Base-by-base conservation (phyloP, 2,888 invertebrate genomes). In the Cheilosia urbana region DNA sequence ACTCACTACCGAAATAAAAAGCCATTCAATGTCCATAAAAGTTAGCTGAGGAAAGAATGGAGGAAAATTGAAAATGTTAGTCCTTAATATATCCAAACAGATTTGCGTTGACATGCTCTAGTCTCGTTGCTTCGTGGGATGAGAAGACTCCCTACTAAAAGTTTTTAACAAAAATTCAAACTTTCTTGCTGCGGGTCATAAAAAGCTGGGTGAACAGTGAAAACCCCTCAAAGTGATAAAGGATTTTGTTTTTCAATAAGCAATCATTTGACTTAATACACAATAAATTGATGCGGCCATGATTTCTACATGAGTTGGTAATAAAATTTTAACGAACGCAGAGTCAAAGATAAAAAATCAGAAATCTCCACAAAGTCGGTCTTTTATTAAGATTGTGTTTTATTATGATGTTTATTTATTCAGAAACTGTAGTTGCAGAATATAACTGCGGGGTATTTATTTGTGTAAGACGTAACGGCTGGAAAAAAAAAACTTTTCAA, bases 151-250 rank as follows among this genome's bases (percentile, higher is more conserved):
- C 19, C 6, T 37, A 13, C 5, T 9, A 47, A 47, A 47, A 47
- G 47, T 47, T 47, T 27, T 47, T 47, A 47, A 47, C 19, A 19
- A 47, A 47, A 47, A 17, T 47, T 47, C 17, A 19, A 47, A 47
- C 17, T 47, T 47, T 9, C 19, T 47, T 19, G 47, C 1, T 15
- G 4, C 19, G 1, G 7, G 17, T 45, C 7, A 27, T 27, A 27
- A 6, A 27, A 7, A 47, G 9, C 19, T 47, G 17, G 47, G 15
- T 19, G 47, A 17, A 4, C 1, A 9, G 19, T 19, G 47, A 17
- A 4, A 0, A 9, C 9, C 6, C n/a, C 2, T 7, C 3, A 17
- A 17, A 47, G 45, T 17, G 6, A 47, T 47, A 47, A 47, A 47
- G 19, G 7, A 19, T 45, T n/a, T 45, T 1, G 15, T 15, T 45